Evolutionary conservation across 2,797 vertebrate genomes (phyloP), one percentile per base, ranked within the genome.

Genomic region (Avahi laniger): DNA sequence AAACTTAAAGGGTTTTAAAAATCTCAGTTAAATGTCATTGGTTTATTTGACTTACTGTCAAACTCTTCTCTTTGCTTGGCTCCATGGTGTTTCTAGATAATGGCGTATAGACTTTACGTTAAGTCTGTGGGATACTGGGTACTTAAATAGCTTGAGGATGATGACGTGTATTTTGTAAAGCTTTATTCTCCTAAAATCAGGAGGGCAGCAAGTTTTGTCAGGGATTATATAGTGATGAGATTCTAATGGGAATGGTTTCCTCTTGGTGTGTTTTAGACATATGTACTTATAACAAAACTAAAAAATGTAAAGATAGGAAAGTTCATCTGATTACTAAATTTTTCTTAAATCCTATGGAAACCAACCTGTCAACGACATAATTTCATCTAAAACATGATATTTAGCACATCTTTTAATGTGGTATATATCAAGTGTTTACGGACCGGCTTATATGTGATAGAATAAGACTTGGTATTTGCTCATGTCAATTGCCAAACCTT

Each of bases 141-240:
- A 50, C 84, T 78, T 7, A 38, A 28, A 54, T 73, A 94, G 89
- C 70, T 48, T 50, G 76, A 94, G 82, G 83, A 85, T 20, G 38
- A 54, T 18, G 67, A 93, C 73, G 69, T 95, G 73, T 54, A 6
- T 78, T 94, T 78, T 63, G 17, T 84, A 20, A 50, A 65, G 94
- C 91, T 95, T 96, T 92, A 89, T 89, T 93, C 94, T 91, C 82
- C 91, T 59, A 35, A 93, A 72, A 22, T 87, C 97, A 97, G 97
- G 96, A 97, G 84, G n/a, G 43, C 91, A 78, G 75, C 79, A 46
- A 10, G 38, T 33, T 18, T 92, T 82, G 72, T 78, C 46, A 69
- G 54, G 65, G 82, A 52, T 91, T 57, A 35, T 33, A 15, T 4
- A 52, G 67, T 63, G 75, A 93, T 75, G 86, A 91, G 46, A 73